Evolutionary conservation across 2,113 vertebrate species (phyloP), one percentile per base, ranked within the genome.

Genomic region (Dipodomys stephensi): DNA sequence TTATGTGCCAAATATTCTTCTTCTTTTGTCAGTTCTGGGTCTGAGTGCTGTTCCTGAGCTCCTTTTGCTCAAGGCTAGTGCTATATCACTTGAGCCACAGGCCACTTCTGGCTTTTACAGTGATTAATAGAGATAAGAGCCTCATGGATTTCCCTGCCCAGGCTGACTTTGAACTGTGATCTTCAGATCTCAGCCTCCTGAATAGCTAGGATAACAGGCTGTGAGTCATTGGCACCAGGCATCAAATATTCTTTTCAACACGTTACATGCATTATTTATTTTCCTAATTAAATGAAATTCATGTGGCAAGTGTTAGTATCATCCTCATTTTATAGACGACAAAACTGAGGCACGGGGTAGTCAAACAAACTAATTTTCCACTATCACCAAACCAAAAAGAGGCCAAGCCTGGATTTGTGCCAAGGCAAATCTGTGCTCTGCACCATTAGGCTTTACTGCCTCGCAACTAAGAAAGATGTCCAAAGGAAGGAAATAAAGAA

Each of bases 271-370:
- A 74, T 71, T 71, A 49, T 72, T n/a, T 88, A 53, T 25, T 77
- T 87, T 87, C 78, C 64, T 90, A 23, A 65, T 57, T 81, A 72
- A 72, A 89, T 72, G 71, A 86, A 83, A 86, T 30, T 30, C 64
- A 49, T 9, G 12, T 49, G 71, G 60, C 18, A 39, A 84, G 73
- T 88, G 77, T 23, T 73, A 44, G 65, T 79, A 46, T 64, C 62
- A 30, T 27, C 11, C 12, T 28, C 74, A 73, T 69, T 77, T 92
- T 82, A 92, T 32, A 78, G 67, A 78, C 19, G 23, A 35, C 11
- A 79, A 69, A 53, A 72, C 2, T 11, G n/a, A 85, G 72, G n/a
- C 44, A 87, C n/a, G 78, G 49, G 32, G 28, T 76, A 46, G 74
- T 78, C 71, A 86, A 81, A 39, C 39, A 86, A 76, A 72, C 13